Conservation (phyloP, 2,888 invertebrate species). For the Horisme vitalbata region DNA sequence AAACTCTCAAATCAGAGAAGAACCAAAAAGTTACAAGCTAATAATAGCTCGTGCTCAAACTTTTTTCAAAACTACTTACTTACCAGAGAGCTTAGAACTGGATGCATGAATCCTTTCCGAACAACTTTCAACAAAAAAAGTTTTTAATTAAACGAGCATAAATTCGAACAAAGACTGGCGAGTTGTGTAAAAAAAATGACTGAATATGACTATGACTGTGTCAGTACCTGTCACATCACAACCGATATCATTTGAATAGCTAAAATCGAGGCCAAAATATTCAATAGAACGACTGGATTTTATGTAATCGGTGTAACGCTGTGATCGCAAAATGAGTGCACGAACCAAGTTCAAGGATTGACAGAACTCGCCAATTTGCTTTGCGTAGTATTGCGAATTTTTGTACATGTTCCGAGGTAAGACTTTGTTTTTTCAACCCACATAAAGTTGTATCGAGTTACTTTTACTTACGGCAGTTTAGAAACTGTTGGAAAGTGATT, state of each 20-base stretch:
- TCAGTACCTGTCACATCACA: slow-evolving; percentile 12
- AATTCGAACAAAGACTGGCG: slow-evolving; percentile 9
- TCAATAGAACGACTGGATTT: neutral
- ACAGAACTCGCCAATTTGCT: neutral
- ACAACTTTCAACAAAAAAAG: too few relatives aligned
- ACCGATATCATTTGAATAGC: slow-evolving; percentile 8
- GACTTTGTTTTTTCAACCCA: slow-evolving; percentile 12
- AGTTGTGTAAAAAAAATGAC: slow-evolving; percentile 7
- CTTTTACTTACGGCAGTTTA: slow-evolving; percentile 6
- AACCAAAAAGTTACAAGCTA: too few relatives aligned
- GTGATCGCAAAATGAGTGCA: slow-evolving; percentile 17
- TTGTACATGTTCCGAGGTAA: slow-evolving; percentile 4
- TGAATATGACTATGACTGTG: slow-evolving; percentile 8
- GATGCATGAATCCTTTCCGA: too few relatives aligned
- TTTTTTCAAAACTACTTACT: too few relatives aligned
- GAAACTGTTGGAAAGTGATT: slow-evolving; percentile 11
- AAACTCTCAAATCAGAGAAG: too few relatives aligned
- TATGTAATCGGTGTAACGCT: slow-evolving; percentile 2
- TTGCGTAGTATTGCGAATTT: slow-evolving; percentile 1
- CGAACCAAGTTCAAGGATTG: slow-evolving; percentile 15
- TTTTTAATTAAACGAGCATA: too few relatives aligned
- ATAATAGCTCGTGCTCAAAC: too few relatives aligned
- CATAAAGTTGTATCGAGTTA: neutral
- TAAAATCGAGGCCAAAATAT: slow-evolving; percentile 15
- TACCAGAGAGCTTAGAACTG: slow-evolving; percentile 7